Evolutionary conservation across 92 coral and sea anemone species (phyloP), one percentile per base, ranked within the genome.

Genomic region (Paragorgia papillata): DNA sequence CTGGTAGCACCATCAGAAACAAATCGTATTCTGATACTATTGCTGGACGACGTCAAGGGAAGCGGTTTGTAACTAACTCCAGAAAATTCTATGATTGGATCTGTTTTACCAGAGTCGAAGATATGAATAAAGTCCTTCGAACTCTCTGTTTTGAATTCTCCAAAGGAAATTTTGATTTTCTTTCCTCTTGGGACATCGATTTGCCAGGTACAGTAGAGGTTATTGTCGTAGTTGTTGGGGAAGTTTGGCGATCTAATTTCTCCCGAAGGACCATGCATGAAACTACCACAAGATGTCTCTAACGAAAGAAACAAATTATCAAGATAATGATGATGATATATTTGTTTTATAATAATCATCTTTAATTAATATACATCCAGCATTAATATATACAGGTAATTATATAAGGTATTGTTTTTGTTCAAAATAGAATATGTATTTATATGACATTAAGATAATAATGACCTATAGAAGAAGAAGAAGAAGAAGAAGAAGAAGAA

Each of bases 201-300:
- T 39, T 95, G 85, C 99, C 99, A 95, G 3, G 99, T 95, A 50
- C 99, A 95, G 83, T 95, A 95, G 54, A 90, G 90, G 74, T 95
- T 86, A 89, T 83, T 80, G 5, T 79, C 85, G 64, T 95, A 95
- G 66, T 88, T 79, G 71, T 88, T 89, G 30, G 99, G 99, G 81
- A 88, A 94, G 73, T 94, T 88, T 34, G 97, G 75, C 24, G 98
- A 94, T 46, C 91, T 85, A 20, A 94, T 75, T 7, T 86, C 79
- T 27, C 98, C 98, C 6, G 87, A 81, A 10, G 98, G 98, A 35
- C 98, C 98, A 34, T 85, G 83, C 26, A 89, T 87, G 49, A 90
- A 56, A 3, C 77, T 59, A 7, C 98, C 98, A 46, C 98, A 94
- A 62, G 86, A 90, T 31, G 98, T 88, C 19, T 79, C 98, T 94